Base-by-base conservation (phyloP, 2,113 vertebrate genomes). In the Psophia crepitans region DNA sequence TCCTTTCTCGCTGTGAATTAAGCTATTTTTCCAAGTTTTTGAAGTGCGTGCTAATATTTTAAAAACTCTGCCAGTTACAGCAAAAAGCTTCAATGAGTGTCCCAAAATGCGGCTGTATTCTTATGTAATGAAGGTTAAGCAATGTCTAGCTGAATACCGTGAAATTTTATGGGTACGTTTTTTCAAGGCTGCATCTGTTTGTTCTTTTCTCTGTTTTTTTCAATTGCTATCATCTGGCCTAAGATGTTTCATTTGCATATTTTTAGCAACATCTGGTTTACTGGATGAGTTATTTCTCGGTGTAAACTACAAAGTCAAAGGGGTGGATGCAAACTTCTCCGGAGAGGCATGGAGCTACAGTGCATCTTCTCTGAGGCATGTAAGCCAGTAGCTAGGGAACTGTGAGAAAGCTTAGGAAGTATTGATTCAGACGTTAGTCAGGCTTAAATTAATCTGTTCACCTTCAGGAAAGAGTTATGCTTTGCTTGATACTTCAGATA, bases 191-290 rank as follows among this genome's bases (percentile, higher is more conserved):
- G 30, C 17, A 78, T 87, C 39, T 93, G 54, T 83, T 93, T 93
- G 24, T 91, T 88, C 46, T 90, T 78, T 84, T 80, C 66, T 73
- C 17, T 0, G 12, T 60, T 70, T 46, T 53, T 71, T 92, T 71
- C 84, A 81, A 2, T 84, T 84, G 61, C 82, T 41, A 8, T 96
- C 74, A 89, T 94, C 46, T 92, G 65, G 26, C n/a, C 4, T 83
- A 70, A 90, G 57, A 76, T 60, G 35, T 41, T 94, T 87, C 41
- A 65, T 81, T 58, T 84, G 73, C 15, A 5, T 77, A 41, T 92
- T 84, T 89, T 75, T 82, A 85, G 79, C 68, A 84, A 39, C 69
- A 76, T 83, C 91, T 83, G 69, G 51, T 92, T 96, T 84, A 87
- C 89, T 82, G 61, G 54, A 69, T 82, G 41, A 92, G 32, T 91